Conservation (phyloP, 1,140 invertebrate species). For the Oryzaephilus surinamensis region DNA sequence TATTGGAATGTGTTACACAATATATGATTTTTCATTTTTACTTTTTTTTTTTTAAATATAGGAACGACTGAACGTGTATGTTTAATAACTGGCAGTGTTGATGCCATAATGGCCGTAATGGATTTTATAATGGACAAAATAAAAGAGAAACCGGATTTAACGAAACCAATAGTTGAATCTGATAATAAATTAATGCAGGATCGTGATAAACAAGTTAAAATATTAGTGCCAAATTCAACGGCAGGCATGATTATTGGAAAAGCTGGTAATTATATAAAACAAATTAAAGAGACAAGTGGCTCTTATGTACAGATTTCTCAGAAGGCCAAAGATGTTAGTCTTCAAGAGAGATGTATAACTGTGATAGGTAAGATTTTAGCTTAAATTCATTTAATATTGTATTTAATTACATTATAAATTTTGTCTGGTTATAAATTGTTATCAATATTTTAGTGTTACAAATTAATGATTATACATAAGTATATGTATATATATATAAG, state of each 20-base stretch:
- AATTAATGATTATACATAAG: too few relatives aligned
- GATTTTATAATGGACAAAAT: constrained; percentile 98
- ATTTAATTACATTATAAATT: too few relatives aligned
- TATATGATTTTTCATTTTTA: neutral
- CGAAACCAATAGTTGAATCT: constrained; percentile 61
- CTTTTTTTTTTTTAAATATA: constrained; percentile 39
- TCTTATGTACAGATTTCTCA: constrained; percentile 98
- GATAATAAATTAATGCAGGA: constrained; percentile 62
- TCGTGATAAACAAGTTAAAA: constrained; percentile 86
- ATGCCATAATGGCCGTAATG: constrained; percentile 87
- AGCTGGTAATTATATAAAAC: constrained; percentile 94
- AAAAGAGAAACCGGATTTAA: constrained; percentile 90
- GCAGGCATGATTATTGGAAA: constrained; percentile 99
- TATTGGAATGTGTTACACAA: neutral
- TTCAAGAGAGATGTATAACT: constrained; percentile 94
- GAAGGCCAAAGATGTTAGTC: constrained; percentile 92
- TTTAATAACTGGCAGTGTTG: constrained; percentile 88
- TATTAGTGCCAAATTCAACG: constrained; percentile 95
- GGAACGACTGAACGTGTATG: constrained; percentile 95
- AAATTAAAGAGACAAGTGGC: constrained; percentile 94
- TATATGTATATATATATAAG: too few relatives aligned
- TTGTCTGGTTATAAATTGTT: too few relatives aligned
- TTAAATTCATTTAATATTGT: too few relatives aligned
- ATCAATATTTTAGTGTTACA: too few relatives aligned
- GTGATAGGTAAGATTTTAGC: constrained; percentile 84